phyloP scores from a whole-genome alignment of 2,888 invertebrate species.

The Oscheius myriophilus region DNA sequence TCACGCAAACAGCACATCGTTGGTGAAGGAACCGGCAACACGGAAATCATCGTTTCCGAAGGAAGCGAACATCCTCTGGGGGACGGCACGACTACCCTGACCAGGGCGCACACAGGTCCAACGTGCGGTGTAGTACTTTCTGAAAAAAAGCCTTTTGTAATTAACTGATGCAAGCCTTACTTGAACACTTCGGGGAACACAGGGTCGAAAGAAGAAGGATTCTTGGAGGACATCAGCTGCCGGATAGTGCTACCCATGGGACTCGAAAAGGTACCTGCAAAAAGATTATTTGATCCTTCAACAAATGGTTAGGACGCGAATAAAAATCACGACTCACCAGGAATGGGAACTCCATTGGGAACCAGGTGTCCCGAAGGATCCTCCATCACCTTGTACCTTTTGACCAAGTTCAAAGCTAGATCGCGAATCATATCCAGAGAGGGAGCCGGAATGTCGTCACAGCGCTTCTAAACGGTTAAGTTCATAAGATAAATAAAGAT shows the following conservation, averaged over 20 bases:
- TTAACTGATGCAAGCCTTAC: not conserved
- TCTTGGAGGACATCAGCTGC: conserved; percentile 13
- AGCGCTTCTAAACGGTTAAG: too few relatives aligned
- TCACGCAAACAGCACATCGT: not conserved
- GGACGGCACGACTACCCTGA: conserved; percentile 42
- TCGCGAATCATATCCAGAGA: not conserved
- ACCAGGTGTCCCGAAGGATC: too few relatives aligned
- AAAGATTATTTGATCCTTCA: not conserved
- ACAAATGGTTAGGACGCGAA: too few relatives aligned
- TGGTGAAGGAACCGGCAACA: conserved; percentile 34
- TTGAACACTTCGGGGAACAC: conserved; percentile 12
- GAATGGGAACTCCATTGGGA: too few relatives aligned
- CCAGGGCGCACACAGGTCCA: conserved; percentile 57
- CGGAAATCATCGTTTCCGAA: conserved; percentile 46
- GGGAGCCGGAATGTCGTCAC: too few relatives aligned
- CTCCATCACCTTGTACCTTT: not conserved
- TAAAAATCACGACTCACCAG: too few relatives aligned
- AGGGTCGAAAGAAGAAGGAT: not conserved
- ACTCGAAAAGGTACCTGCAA: not conserved
- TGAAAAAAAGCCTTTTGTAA: conserved; percentile 30
- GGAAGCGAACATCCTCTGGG: conserved; percentile 60
- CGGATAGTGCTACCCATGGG: conserved; percentile 4
- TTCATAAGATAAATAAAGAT: too few relatives aligned
- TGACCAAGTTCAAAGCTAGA: not conserved
- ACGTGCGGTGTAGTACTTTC: conserved; percentile 53